Base-by-base conservation (phyloP, 2,888 invertebrate genomes). In the Pachycephus smyrnensis region DNA sequence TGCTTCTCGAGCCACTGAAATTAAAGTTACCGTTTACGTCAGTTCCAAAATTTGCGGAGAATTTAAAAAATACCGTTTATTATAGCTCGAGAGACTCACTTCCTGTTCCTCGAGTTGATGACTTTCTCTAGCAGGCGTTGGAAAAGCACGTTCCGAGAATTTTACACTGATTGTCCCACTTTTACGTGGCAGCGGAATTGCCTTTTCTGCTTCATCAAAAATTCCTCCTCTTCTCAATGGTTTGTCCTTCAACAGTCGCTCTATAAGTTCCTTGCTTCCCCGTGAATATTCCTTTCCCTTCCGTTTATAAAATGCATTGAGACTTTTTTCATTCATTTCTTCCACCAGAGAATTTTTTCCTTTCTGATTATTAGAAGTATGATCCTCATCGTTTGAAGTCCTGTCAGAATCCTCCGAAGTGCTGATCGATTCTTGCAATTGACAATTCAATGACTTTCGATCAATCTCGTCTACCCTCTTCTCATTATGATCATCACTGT, bases 121-220 rank as follows among this genome's bases (percentile, higher is more conserved):
- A 1, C 96, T 96, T 90, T 97, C 96, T 80, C 97, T 92, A 76
- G 95, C 95, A 0, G 97, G 97, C 1, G 97, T 97, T 1, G 96
- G 95, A 89, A 98, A 97, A 33, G 93, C 93, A 77, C 97, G 93
- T 12, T 94, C 94, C 0, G 97, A 96, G 88, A 97, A 97, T 40
- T 92, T 93, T 12, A 97, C 94, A 82, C 94, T 92, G 76, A 97
- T 93, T 69, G 92, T 93, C 11, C 93, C 93, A 35, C 91, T 89
- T 84, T 93, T 91, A 84, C 97, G 93, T 15, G 94, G 92, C 79
- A 92, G 92, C 4, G 95, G 95, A 76, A 94, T 83, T 31, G 92
- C 91, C 78, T 92, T 92, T 69, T 90, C 91, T 1, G 91, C 88
- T 31, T 87, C 85, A 30, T 86, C 86, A 73, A 88, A 87, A 79